Base-by-base conservation (phyloP, 1,140 invertebrate genomes). In the Thereuonema tuberculata region DNA sequence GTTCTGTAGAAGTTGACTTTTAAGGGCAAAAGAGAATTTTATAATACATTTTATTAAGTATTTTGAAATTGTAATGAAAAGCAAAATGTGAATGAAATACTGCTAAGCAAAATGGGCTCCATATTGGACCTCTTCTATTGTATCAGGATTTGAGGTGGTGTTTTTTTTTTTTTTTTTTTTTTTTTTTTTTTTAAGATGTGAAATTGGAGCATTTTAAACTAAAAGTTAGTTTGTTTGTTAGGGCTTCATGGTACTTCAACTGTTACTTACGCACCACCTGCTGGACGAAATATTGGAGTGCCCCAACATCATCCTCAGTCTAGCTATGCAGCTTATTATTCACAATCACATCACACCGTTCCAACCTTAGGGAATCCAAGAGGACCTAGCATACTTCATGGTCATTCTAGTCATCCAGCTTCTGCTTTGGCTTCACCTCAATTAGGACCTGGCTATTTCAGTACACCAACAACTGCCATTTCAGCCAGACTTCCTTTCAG, bases 361-460 rank as follows among this genome's bases (percentile, higher is more conserved):
- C 67, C 68, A 1, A 50, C 67, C n/a, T n/a, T n/a, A n/a, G n/a
- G n/a, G n/a, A n/a, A n/a, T n/a, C n/a, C n/a, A n/a, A n/a, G n/a
- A n/a, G n/a, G n/a, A n/a, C n/a, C n/a, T n/a, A n/a, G n/a, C n/a
- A n/a, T n/a, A n/a, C n/a, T n/a, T n/a, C n/a, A n/a, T 3, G 26
- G 69, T 0, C 69, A 68, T 61, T 69, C 66, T 1, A 60, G 58
- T 17, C 54, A 52, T 56, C 60, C 60, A 29, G 59, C 43, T 29
- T 56, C 57, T 43, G 52, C 62, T 56, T 56, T 60, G n/a, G 62
- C 62, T n/a, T n/a, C n/a, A n/a, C 31, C 31, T 37, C 5, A 5
- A 9, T 37, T 37, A 17, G 31, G 3, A 21, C n/a, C 55, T 25
- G 55, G 27, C 26, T 37, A 29, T 56, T 37, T 31, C 12, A 12